Conservation (phyloP, 2,113 vertebrate genomes). For the Orcinus orca region DNA sequence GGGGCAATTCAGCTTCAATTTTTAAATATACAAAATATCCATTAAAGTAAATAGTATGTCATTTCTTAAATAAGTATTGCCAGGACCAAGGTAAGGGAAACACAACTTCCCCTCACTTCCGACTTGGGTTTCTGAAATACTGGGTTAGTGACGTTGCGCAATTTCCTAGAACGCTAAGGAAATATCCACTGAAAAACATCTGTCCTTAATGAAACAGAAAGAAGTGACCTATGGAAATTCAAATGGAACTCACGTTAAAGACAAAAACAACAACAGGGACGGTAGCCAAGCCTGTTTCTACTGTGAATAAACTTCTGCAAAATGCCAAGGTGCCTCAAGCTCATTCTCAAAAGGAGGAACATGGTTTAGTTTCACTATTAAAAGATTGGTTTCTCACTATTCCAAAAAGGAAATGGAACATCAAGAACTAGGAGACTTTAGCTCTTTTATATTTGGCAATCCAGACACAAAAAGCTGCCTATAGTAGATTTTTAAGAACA, state of each 20-base stretch:
- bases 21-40: not conserved
- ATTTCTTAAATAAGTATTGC: not conserved
- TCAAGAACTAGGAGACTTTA: not conserved
- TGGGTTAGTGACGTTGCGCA: not conserved
- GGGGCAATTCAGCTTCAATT: not conserved
- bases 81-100: not conserved
- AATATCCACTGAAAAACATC: not conserved
- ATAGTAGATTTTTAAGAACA: not conserved
- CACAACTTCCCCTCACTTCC: not conserved
- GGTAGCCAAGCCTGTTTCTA: not conserved
- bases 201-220: not conserved
- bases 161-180: slow-evolving; percentile 36
- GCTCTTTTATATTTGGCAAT: not conserved
- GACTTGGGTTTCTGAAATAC: not conserved
- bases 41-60: not conserved
- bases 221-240: not conserved
- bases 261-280: not conserved
- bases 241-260: not conserved
- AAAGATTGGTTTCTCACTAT: not conserved
- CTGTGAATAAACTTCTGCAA: not conserved
- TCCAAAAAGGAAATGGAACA: not conserved
- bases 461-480: not conserved
- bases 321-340: not conserved
- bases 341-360: not conserved
- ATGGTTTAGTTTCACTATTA: not conserved